Percentiles rank a stretch among this genome's conserved stretches.
Evolutionary conservation across 2,888 invertebrate genomes (phyloP).

Genomic region (Liodrosophila aerea): DNA sequence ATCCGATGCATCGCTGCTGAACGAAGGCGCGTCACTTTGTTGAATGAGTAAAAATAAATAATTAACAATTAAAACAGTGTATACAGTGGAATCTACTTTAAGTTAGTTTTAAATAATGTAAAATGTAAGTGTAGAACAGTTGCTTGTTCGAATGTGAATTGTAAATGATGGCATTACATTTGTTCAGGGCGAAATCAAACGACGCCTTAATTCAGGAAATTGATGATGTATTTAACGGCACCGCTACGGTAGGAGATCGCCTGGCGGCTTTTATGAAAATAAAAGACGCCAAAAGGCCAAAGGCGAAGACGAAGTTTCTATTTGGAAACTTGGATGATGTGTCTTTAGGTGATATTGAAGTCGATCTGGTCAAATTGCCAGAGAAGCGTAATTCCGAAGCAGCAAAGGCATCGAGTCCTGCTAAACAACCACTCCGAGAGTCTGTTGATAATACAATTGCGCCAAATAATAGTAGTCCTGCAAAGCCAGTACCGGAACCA

Average conservation of each 20-base stretch:
- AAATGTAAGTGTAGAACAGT: conserved; percentile 29
- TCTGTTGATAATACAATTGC: neutral
- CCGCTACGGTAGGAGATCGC: conserved; percentile 35
- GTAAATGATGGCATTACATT: neutral
- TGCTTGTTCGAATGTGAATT: too few relatives aligned
- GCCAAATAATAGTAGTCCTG: neutral
- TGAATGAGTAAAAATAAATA: neutral
- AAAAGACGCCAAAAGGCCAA: conserved; percentile 36
- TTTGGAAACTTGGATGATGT: conserved; percentile 32
- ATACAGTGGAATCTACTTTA: too few relatives aligned
- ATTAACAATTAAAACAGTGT: too few relatives aligned
- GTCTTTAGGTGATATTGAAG: conserved; percentile 52
- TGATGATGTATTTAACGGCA: conserved; percentile 47
- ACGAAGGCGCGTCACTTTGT: conserved; percentile 34
- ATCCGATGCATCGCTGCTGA: conserved; percentile 30
- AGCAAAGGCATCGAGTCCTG: neutral
- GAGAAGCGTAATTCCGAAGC: conserved; percentile 2
- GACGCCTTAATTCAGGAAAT: conserved; percentile 42
- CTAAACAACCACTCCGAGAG: conserved; percentile 14
- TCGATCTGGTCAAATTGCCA: conserved; percentile 46
- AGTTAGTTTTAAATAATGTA: too few relatives aligned
- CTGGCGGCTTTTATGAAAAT: conserved; percentile 39
- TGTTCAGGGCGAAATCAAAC: conserved; percentile 27
- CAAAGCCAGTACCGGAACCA: too few relatives aligned
- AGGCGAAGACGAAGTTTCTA: conserved; percentile 12